A percentile compares a stretch with the other conserved stretches of the same genome.
Evolutionary conservation across 2,888 invertebrate genomes (phyloP).

Genomic region (Mantis religiosa): DNA sequence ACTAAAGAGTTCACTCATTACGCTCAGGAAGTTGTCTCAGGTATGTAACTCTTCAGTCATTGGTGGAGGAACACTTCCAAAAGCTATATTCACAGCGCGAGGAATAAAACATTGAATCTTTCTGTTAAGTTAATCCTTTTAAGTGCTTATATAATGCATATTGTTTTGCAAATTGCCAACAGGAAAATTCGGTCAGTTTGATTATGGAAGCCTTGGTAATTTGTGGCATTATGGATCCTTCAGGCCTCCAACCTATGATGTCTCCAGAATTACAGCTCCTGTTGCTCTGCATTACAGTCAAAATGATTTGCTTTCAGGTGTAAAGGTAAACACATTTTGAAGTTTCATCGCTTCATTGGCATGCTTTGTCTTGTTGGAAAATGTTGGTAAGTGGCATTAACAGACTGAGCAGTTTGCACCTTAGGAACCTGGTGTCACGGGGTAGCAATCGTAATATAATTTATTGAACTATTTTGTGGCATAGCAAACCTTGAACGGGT

Average conservation of each 20-base stretch:
- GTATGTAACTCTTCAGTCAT: not conserved
- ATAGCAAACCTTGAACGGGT: no score
- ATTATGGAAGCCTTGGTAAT: conserved; percentile 45
- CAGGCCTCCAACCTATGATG: conserved; percentile 56
- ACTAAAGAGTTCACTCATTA: conserved; percentile 69
- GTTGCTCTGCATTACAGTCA: conserved; percentile 62
- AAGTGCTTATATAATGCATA: no score
- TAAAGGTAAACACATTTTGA: conserved; percentile 15
- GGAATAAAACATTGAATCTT: not conserved
- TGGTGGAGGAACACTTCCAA: no score
- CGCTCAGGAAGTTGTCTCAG: conserved; percentile 50
- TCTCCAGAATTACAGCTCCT: conserved; percentile 54
- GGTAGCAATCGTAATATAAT: no score
- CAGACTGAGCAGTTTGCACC: no score
- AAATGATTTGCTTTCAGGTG: conserved; percentile 59
- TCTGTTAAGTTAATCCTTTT: not conserved
- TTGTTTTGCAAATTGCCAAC: conserved; percentile 11
- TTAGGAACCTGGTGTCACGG: no score
- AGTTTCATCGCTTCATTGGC: no score
- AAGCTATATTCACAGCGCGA: not conserved
- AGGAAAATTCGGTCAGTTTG: conserved; percentile 48
- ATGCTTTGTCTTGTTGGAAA: no score
- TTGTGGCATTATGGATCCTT: conserved; percentile 39
- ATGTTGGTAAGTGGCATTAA: no score
- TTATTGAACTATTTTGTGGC: no score